These are phyloP conservation scores for Apis laboriosa DNA, from an alignment of 1,140 invertebrate genomes.

Conservation along the genomic window DNA sequence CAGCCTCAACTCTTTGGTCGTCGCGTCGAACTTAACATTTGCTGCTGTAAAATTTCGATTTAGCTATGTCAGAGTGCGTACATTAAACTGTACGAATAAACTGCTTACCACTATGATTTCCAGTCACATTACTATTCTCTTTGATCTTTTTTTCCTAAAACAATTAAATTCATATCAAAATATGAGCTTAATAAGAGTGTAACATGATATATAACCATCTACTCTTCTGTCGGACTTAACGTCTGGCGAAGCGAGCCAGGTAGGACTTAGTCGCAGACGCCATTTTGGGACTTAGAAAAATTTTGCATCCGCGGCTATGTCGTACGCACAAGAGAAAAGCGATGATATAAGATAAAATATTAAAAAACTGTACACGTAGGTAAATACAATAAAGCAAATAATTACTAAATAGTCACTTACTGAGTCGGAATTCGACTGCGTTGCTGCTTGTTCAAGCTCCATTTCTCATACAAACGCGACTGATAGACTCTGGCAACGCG, in stretches of 20 bases:
- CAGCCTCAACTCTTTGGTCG: constrained; percentile 21
- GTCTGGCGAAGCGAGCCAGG: constrained; percentile 56
- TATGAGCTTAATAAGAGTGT: not conserved
- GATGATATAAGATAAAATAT: constrained; percentile 30
- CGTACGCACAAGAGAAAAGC: constrained; percentile 71
- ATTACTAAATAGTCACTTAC: constrained; percentile 68
- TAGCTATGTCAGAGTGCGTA: constrained; percentile 30
- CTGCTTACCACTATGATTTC: constrained; percentile 77
- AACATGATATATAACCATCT: constrained; percentile 30
- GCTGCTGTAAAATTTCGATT: constrained; percentile 32
- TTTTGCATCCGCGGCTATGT: constrained; percentile 80
- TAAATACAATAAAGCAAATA: not conserved
- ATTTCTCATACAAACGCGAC: constrained; percentile 66
- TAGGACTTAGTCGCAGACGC: constrained; percentile 88
- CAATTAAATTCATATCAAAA: constrained; percentile 18
- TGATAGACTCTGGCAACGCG: constrained; percentile 69
- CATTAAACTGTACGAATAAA: constrained; percentile 44
- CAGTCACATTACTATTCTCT: constrained; percentile 74
- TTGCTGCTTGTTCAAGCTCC: constrained; percentile 70
- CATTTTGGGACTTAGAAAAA: constrained; percentile 93
- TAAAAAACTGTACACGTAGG: constrained; percentile 61
- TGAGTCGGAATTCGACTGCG: constrained; percentile 64
- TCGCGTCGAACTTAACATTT: constrained; percentile 26
- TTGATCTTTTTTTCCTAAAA: constrained; percentile 78
- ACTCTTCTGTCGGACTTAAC: constrained; percentile 34